Base-by-base conservation (phyloP, 2,113 vertebrate species). In the Pluvialis apricaria region DNA sequence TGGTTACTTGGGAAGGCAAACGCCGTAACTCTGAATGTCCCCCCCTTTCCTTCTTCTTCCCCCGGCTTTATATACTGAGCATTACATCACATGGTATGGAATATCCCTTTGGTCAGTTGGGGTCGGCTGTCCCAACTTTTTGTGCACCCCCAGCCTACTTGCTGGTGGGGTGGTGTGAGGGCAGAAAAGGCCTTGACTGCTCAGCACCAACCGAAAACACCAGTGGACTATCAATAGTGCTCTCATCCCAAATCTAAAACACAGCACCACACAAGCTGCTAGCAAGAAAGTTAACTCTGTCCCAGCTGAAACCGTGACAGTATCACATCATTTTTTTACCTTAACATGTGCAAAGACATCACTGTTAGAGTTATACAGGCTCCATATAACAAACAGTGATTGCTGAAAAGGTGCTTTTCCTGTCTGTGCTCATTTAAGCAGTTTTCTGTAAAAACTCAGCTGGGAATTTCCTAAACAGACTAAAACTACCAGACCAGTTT, bases 401-500 rank as follows among this genome's bases (percentile, higher is more conserved):
- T 86, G 24, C 3, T 69, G 26, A 47, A 91, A 90, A 89, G 11
- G 24, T 15, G 12, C 58, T 73, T 95, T 79, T 68, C 32, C 57
- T 86, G 61, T 72, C 72, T 93, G 40, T 82, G 73, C 65, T 82
- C 49, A 80, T 57, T 88, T 88, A 64, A 97, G 81, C 91, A 94
- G 83, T 97, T 94, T 97, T 94, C 88, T 90, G 44, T 82, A 93
- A 90, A 98, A 97, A 96, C 82, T 96, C 95, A 94, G 86, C 96
- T 95, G 95, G 75, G 87, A 94, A 77, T 94, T 97, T 92, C 87
- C 88, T 95, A 81, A 96, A 96, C 60, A 96, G 83, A 78, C 92
- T 96, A 94, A 97, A 96, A 96, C 90, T 96, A 70, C 83, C 82
- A 91, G 86, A 88, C 45, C 73, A 82, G 86, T 97, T 98, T 98